Evolutionary conservation across 2,797 vertebrate species (phyloP).

Genomic region (Pristis pectinata): DNA sequence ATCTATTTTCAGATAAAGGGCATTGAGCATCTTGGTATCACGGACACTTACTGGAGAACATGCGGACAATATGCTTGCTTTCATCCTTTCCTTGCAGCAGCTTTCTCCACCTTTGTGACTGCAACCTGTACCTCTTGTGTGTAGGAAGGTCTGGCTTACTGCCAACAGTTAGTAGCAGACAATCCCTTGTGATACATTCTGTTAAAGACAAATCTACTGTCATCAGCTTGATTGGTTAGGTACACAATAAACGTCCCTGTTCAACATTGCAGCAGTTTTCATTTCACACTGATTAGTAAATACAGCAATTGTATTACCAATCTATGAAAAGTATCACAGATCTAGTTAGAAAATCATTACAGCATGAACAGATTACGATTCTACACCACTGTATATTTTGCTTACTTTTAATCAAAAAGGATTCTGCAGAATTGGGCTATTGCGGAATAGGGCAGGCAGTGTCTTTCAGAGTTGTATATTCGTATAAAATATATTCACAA

Average conservation of each 20-base stretch:
- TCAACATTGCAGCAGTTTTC: slow-evolving; percentile 17
- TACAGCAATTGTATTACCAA: slow-evolving; percentile 11
- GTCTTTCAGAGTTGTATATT: not conserved
- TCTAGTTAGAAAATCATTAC: not conserved
- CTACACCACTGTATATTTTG: not conserved
- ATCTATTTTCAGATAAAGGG: not conserved
- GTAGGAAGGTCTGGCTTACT: not conserved
- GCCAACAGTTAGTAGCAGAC: not conserved
- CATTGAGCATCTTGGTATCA: not conserved
- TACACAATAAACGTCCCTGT: not conserved
- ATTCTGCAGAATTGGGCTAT: too few species aligned
- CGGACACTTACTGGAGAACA: not conserved
- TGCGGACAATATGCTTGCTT: not conserved
- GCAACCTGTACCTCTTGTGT: not conserved
- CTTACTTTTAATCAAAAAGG: not conserved
- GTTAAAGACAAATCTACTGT: slow-evolving; percentile 24
- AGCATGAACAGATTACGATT: not conserved
- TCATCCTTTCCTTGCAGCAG: not conserved
- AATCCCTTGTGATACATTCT: slow-evolving; percentile 7
- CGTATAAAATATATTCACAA: not conserved
- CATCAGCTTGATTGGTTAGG: slow-evolving; percentile 23
- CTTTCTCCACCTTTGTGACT: not conserved
- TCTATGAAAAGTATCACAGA: not conserved
- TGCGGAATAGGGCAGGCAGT: too few species aligned
- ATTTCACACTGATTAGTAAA: slow-evolving; percentile 21